phyloP scores from a whole-genome alignment of 2,888 invertebrate species.

The Caenorhabditis doughertyi region DNA sequence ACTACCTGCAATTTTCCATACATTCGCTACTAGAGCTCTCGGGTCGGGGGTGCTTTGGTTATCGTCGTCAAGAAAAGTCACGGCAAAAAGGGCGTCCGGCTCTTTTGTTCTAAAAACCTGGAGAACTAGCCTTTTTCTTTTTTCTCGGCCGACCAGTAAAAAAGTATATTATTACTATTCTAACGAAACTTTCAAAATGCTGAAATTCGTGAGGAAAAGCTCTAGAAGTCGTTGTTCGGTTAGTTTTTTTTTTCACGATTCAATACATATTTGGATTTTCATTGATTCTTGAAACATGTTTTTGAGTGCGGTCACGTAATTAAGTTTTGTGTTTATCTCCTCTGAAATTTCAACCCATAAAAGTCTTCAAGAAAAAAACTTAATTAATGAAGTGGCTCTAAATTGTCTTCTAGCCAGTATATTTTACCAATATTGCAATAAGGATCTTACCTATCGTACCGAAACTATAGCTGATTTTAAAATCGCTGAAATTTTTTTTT shows the following conservation, averaged over 20 bases:
- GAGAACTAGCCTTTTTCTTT: background rate
- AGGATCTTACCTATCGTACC: no score
- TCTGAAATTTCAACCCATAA: no score
- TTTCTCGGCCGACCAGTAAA: background rate
- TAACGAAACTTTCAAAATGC: conserved; percentile 20
- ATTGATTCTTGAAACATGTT: no score
- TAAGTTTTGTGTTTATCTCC: no score
- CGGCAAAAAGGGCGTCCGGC: conserved; percentile 11
- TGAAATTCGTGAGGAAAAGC: conserved; percentile 53
- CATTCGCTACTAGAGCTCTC: conserved; percentile 46
- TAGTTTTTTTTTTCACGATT: conserved; percentile 13
- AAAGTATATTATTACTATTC: conserved; percentile 13
- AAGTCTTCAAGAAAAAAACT: no score
- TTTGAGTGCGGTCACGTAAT: no score
- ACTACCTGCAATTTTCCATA: conserved; percentile 63
- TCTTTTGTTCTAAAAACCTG: conserved; percentile 51
- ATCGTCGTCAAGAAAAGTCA: conserved; percentile 33
- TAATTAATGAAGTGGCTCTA: no score
- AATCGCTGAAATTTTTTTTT: no score
- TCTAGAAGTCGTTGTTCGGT: conserved; percentile 47
- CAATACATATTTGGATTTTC: no score
- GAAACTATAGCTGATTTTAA: no score
- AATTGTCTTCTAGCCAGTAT: no score
- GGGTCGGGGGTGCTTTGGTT: background rate
- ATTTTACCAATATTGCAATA: no score